Evolutionary conservation across 2,888 invertebrate genomes (phyloP), one percentile per base, ranked within the genome.

Genomic region (Drosophila neotestacea): DNA sequence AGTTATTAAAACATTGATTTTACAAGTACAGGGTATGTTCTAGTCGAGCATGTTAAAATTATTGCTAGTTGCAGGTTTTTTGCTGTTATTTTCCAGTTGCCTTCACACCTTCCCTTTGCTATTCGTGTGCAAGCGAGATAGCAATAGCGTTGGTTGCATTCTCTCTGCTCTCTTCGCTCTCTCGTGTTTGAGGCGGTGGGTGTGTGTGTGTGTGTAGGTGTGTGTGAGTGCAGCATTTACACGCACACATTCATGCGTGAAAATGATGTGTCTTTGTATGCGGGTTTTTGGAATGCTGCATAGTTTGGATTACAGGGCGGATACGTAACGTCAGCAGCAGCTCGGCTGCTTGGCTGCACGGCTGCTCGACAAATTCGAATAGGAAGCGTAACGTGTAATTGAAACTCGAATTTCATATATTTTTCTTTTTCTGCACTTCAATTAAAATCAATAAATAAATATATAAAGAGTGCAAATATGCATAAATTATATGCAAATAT

Each of bases 311-410:
- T 51, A 61, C 63, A 48, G 55, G 74, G 75, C 81, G 81, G 75
- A 83, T 81, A 72, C 80, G 51, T 63, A 52, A 81, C 72, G 60
- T 61, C 65, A 55, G 70, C 61, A 52, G 39, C 68, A 70, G 68
- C 52, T 34, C 32, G 32, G 27, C 48, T 41, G 48, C 36, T 7
- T 30, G 22, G 0, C 22, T 22, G 22, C 22, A 1, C 22, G 22
- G 22, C 22, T 1, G 22, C 22, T 56, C 42, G 30, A n/a, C 59
- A 61, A 48, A n/a, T 42, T 50, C 32, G 50, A 44, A 36, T 38
- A 34, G 50, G 34, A 28, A 52, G 16, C 13, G 28, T 28, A 34
- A 46, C 9, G 30, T 52, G 52, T 41, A 70, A 66, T 71, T 71
- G 60, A 55, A 70, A 41, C 44, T 50, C 39, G 28, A 44, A 64